phyloP scores from a whole-genome alignment of 2,113 vertebrate species.

The Prunella fulvescens region DNA sequence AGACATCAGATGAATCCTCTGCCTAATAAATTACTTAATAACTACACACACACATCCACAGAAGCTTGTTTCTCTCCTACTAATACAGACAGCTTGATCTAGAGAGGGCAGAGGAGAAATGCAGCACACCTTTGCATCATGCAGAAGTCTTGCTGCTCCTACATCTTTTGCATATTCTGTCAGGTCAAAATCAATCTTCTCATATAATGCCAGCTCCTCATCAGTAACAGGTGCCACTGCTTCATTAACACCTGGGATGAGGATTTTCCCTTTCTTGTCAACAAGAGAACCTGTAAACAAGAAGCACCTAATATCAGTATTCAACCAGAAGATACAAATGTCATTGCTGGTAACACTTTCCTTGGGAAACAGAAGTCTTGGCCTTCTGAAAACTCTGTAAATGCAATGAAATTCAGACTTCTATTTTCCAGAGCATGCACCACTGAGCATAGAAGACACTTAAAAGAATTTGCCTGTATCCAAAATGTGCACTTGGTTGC shows the following conservation, averaged over 20 bases:
- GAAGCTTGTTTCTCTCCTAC: neutral
- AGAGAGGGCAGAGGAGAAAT: neutral
- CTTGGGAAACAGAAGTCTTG: neutral
- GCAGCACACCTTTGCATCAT: constrained; percentile 78
- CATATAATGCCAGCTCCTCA: constrained; percentile 83
- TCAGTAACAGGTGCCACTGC: constrained; percentile 81
- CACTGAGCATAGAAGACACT: neutral
- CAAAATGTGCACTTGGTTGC: neutral
- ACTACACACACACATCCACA: neutral
- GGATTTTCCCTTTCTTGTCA: constrained; percentile 83
- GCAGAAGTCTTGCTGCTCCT: constrained; percentile 78
- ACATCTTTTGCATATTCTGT: constrained; percentile 85
- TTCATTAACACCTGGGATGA: constrained; percentile 83
- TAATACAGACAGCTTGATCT: neutral
- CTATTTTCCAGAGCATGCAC: neutral
- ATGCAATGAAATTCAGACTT: neutral
- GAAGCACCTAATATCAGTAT: neutral
- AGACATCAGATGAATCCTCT: neutral
- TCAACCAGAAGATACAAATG: neutral
- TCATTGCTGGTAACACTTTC: neutral
- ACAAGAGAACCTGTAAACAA: constrained; percentile 77
- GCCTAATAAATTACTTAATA: neutral
- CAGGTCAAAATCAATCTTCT: constrained; percentile 92
- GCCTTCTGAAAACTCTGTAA: neutral
- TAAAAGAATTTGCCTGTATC: accelerated